Percentiles rank a stretch among this genome's conserved stretches.
Evolutionary conservation across 2,888 invertebrate species (phyloP).

Genomic region (Helicoverpa assulta): DNA sequence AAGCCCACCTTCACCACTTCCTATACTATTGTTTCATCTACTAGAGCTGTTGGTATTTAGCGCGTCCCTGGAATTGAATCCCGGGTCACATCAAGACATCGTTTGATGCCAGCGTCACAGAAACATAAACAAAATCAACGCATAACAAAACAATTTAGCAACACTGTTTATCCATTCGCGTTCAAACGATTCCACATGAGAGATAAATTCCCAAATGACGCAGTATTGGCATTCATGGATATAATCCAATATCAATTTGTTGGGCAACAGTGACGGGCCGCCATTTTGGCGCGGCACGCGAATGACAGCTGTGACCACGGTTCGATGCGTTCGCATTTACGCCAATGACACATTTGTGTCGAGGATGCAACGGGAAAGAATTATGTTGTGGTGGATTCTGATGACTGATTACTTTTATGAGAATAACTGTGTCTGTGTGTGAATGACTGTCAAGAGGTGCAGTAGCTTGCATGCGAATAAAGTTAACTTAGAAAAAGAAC

Average conservation of each 20-base stretch:
- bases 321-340: slow-evolving; percentile 62
- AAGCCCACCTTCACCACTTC: no score
- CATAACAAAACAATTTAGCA: not conserved
- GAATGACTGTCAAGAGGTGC: not conserved
- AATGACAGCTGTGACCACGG: slow-evolving; percentile 55
- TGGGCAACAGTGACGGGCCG: slow-evolving; percentile 33
- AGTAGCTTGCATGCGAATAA: no score
- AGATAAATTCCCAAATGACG: slow-evolving; percentile 28
- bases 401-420: slow-evolving; percentile 2
- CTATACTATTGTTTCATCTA: no score
- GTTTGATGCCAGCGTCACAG: no score
- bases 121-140: not conserved
- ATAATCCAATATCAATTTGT: slow-evolving; percentile 48
- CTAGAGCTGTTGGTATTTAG: no score
- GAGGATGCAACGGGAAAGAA: slow-evolving; percentile 25
- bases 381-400: slow-evolving; percentile 19
- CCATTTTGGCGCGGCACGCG: slow-evolving; percentile 49
- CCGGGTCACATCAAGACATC: no score
- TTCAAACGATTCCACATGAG: slow-evolving; percentile 3
- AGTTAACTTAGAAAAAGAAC: no score
- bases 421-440: not conserved
- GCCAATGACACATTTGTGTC: slow-evolving; percentile 47
- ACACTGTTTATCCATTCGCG: slow-evolving; percentile 1
- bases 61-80: no score
- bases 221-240: slow-evolving; percentile 26